Conservation (phyloP, 2,797 vertebrate species). For the Coilia nasus region DNA sequence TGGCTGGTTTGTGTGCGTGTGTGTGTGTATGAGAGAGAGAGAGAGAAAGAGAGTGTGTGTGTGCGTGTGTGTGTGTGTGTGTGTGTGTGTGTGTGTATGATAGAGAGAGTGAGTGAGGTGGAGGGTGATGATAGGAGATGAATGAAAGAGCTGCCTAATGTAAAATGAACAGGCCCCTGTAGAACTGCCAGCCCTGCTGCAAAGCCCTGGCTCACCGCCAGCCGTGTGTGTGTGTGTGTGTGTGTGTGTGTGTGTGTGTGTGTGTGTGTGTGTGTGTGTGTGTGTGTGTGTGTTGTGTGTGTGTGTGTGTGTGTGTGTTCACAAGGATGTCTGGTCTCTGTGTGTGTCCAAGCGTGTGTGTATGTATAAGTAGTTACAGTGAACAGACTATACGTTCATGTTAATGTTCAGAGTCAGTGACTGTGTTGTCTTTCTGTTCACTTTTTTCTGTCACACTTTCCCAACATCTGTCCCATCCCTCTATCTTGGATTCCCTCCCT, state of each 20-base stretch:
- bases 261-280: background rate
- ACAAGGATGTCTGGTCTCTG: background rate
- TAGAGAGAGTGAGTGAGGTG: background rate
- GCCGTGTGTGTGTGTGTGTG: background rate
- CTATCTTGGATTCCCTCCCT: background rate
- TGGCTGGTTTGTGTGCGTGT: background rate
- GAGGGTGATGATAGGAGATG: background rate
- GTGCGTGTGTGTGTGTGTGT: too few relatives aligned
- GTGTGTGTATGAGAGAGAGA: background rate
- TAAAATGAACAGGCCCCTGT: slow-evolving; percentile 9
- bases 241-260: background rate
- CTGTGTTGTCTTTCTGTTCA: background rate
- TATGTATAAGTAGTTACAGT: too few relatives aligned
- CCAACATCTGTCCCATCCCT: background rate
- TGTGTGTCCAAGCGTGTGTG: too few relatives aligned
- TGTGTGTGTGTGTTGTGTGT: background rate
- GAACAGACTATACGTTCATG: background rate
- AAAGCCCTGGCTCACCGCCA: background rate
- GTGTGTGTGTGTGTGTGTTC: background rate
- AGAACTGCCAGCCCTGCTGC: background rate
- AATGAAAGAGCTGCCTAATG: slow-evolving; percentile 24
- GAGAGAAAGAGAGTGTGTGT: too few relatives aligned
- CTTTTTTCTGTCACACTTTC: slow-evolving; percentile 26
- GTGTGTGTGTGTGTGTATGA: too few relatives aligned
- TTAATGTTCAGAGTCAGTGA: background rate